Evolutionary conservation across 2,797 vertebrate species (phyloP).

Genomic region (Oceanodroma leucorhoa): DNA sequence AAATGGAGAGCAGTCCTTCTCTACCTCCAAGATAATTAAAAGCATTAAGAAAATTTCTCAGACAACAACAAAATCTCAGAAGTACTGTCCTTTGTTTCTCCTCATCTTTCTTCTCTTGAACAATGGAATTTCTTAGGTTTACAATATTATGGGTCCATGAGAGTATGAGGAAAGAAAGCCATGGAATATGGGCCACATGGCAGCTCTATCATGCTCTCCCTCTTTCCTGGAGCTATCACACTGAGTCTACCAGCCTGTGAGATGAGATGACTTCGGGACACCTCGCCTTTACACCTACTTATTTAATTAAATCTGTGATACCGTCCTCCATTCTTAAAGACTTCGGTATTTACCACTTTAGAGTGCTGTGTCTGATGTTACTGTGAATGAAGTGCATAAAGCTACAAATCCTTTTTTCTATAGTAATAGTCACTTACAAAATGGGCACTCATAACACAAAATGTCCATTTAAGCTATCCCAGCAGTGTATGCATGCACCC

Average conservation of each 20-base stretch:
- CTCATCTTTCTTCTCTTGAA: not conserved
- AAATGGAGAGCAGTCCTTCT: not conserved
- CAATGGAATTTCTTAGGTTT: not conserved
- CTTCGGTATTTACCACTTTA: fast-evolving
- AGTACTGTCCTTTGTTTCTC: not conserved
- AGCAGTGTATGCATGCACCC: too few relatives aligned
- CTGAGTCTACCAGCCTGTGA: not conserved
- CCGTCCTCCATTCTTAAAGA: not conserved
- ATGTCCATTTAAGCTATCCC: not conserved
- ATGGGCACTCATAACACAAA: not conserved
- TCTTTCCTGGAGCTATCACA: not conserved
- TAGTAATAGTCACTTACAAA: not conserved
- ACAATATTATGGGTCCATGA: not conserved
- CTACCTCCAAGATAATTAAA: not conserved
- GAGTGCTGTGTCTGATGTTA: too few relatives aligned
- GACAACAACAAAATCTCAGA: not conserved
- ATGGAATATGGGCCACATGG: not conserved
- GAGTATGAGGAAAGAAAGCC: not conserved
- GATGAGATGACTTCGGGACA: not conserved
- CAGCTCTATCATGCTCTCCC: not conserved
- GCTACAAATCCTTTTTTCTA: not conserved
- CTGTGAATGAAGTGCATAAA: not conserved
- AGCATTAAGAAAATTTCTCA: not conserved
- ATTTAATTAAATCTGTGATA: not conserved
- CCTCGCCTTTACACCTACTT: not conserved